A percentile compares a stretch with the other conserved stretches of the same genome.
Evolutionary conservation across 2,797 vertebrate species (phyloP).

Genomic region (Rhyacichthys aspro): DNA sequence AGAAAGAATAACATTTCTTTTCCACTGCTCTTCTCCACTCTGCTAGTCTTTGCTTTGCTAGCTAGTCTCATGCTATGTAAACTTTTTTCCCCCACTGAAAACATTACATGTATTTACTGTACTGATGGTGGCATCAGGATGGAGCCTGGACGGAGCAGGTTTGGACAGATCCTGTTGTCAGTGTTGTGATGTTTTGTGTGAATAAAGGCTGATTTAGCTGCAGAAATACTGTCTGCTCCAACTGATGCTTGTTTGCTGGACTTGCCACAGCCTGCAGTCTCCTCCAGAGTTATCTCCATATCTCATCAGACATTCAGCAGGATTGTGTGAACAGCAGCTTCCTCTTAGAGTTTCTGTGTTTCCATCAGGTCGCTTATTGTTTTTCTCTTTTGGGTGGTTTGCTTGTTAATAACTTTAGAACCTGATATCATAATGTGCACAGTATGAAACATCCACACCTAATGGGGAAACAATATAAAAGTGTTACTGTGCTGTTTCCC

Average conservation of each 20-base stretch:
- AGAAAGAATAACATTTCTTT: too few species aligned
- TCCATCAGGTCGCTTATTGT: conserved; percentile 27
- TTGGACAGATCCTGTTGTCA: conserved; percentile 52
- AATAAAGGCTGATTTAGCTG: conserved; percentile 57
- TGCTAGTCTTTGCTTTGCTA: too few species aligned
- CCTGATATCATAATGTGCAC: conserved; percentile 8
- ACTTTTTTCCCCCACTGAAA: too few species aligned
- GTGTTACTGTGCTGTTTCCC: conserved; percentile 6
- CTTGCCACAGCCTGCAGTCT: conserved; percentile 63
- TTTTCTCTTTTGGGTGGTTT: conserved; percentile 17
- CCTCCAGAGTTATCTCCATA: conserved; percentile 56
- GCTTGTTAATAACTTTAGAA: conserved; percentile 11
- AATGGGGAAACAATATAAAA: conserved; percentile 13
- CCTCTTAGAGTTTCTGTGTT: conserved; percentile 4
- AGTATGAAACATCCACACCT: conserved; percentile 5
- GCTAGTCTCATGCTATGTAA: too few species aligned
- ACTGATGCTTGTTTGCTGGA: conserved; percentile 50
- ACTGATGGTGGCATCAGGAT: conserved; percentile 24
- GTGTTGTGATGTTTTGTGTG: conserved; percentile 47
- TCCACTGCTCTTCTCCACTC: too few species aligned
- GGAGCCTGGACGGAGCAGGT: conserved; percentile 47
- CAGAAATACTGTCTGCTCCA: conserved; percentile 59
- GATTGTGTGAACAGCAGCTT: conserved; percentile 32
- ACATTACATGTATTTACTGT: conserved; percentile 11
- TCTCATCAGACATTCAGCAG: conserved; percentile 49